Base-by-base conservation (phyloP, 2,113 vertebrate genomes). In the Centropristis striata region DNA sequence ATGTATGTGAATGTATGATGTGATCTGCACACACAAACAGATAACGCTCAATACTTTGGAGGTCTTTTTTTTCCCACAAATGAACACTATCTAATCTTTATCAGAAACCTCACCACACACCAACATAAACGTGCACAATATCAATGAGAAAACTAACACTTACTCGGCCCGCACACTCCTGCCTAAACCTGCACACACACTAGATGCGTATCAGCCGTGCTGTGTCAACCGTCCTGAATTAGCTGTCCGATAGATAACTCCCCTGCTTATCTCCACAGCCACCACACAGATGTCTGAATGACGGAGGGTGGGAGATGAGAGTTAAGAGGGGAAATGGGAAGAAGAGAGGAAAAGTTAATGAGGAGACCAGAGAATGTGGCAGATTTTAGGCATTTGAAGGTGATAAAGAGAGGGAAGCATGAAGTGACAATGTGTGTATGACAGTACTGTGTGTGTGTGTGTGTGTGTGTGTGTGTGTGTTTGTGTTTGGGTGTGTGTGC, bases 191-290 rank as follows among this genome's bases (percentile, higher is more conserved):
- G 46, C 69, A 65, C 58, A 77, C 70, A 65, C 79, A 39, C 58
- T 11, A 87, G 80, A 81, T 80, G 74, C 11, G 15, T 75, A 74
- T 84, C 81, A 74, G 77, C 72, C 37, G 53, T 41, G 84, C 78
- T 59, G 70, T 72, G 76, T 84, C 80, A 68, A 68, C 60, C 7
- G 14, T 51, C 70, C 78, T 70, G 71, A 76, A 84, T 65, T 36
- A 75, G 47, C 71, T 36, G 37, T 67, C 64, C 51, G n/a, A 64
- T 36, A 83, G 77, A 86, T 84, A 83, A 81, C 67, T 73, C 76
- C 49, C 66, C n/a, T n/a, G 68, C 81, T 89, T 82, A 89, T 85
- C 78, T 76, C 81, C 27, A 11, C 65, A 69, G 76, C 74, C 78
- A 55, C 60, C 58, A 39, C 32, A 50, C 84, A 80, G 75, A 82